Evolutionary conservation across 2,797 vertebrate genomes (phyloP), one percentile per base, ranked within the genome.

Genomic region (Cyclopterus lumpus): DNA sequence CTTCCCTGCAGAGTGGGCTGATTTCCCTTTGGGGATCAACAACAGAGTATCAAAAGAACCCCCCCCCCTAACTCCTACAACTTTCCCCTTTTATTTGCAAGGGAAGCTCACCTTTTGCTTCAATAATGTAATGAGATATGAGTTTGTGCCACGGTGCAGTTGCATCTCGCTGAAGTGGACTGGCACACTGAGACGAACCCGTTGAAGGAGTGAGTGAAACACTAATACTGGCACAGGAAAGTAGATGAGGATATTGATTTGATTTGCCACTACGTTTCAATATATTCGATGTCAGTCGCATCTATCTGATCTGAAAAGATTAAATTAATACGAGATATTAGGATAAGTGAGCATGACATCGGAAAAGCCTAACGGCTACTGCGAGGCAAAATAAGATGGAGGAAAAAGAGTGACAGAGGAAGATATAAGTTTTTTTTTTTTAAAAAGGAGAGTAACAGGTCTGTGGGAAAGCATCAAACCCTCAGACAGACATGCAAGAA

Each of bases 341-440:
- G 48, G 64, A 64, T 8, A 62, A 79, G 64, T 16, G 59, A 78
- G 53, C 46, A 36, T 46, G 73, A 59, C 59, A 76, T 54, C 30
- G 71, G 59, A 69, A 38, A 54, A 4, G 14, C 20, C n/a, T 82
- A 34, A 59, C 59, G 67, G 61, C 32, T 68, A 76, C 42, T 67
- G 44, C 63, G 51, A 66, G 58, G 32, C 20, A 67, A 26, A 44
- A 8, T 6, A 32, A 26, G 4, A 46, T 69, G 14, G 10, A 69
- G 54, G 26, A 32, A 57, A 70, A 75, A 53, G 72, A 88, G 67
- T 72, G 69, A 74, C 61, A 73, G 62, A 76, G 32, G 51, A 79
- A 70, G 74, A 82, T 5, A 28, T 73, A 71, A 51, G 28, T 42
- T 28, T 2, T 28, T 28, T 28, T 28, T 2, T 28, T n/a, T n/a